A percentile compares a stretch with the other conserved stretches of the same genome.
Evolutionary conservation across 2,113 vertebrate genomes (phyloP).

Genomic region (Corythaeola cristata): DNA sequence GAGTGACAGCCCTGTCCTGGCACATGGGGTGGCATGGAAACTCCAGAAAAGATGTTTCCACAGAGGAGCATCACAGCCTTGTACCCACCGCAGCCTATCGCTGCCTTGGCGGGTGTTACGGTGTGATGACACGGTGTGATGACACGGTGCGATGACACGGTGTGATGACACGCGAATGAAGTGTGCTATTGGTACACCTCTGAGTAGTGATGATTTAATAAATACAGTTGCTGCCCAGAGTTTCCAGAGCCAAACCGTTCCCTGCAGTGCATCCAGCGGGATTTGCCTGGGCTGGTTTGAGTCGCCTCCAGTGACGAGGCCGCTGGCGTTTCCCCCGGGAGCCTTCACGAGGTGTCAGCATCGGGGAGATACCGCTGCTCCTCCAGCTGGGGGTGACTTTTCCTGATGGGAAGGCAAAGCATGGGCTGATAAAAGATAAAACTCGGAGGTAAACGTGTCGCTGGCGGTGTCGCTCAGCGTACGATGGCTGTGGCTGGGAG

Average conservation of each 20-base stretch:
- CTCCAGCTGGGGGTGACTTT: constrained; percentile 22
- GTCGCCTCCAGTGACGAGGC: background rate
- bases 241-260: background rate
- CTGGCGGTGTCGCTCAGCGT: background rate
- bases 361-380: background rate
- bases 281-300: constrained; percentile 10
- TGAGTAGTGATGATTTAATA: background rate
- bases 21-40: background rate
- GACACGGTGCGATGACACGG: background rate
- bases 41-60: background rate
- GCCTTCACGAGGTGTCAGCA: constrained; percentile 29
- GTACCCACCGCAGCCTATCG: background rate
- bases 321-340: background rate
- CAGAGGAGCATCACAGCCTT: background rate
- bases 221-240: background rate
- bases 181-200: background rate
- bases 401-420: constrained; percentile 15
- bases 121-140: background rate
- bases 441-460: background rate
- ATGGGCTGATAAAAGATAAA: constrained; percentile 12
- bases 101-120: background rate
- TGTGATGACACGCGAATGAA: constrained; percentile 4
- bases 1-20: background rate
- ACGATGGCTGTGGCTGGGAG: background rate
- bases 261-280: background rate